Base-by-base conservation (phyloP, 2,113 vertebrate species). In the Brachyhypopomus occidentalis region DNA sequence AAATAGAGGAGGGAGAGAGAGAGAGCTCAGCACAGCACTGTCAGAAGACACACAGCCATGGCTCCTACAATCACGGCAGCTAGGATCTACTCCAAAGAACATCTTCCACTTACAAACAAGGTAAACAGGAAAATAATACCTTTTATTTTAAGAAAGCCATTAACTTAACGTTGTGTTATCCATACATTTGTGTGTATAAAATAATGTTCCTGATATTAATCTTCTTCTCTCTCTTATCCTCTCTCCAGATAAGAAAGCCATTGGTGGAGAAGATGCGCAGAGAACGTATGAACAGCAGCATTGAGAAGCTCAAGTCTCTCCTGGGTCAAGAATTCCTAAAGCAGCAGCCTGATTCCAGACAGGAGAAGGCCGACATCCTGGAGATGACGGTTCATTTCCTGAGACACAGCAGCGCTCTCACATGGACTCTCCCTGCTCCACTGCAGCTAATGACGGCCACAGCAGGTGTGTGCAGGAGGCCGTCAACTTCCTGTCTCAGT, bases 51-150 rank as follows among this genome's bases (percentile, higher is more conserved):
- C 71, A 79, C 45, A 91, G 82, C 84, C 22, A 94, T 94, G 92
- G 88, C 92, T 45, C 92, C 92, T 74, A 90, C 90, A 85, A 88
- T 89, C 76, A 84, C 85, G 82, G 88, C 86, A 87, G 84, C 88
- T 70, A 58, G 84, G 41, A 84, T 72, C 78, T 83, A 84, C 82
- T 82, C 89, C 75, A 90, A 86, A 86, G 89, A 92, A 17, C 89
- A 89, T 75, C 85, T 91, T 83, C 81, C 89, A 74, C 86, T 91
- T 55, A 81, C 89, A 86, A 90, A 92, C 55, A 93, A 93, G 92
- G 93, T 94, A n/a, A n/a, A n/a, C n/a, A n/a, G n/a, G n/a, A n/a
- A n/a, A n/a, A n/a, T n/a, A n/a, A n/a, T n/a, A n/a, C n/a, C n/a
- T n/a, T n/a, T n/a, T n/a, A n/a, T n/a, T n/a, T n/a, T n/a, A n/a